Evolutionary conservation across 2,797 vertebrate species (phyloP).

Genomic region (Uromys caudimaculatus): DNA sequence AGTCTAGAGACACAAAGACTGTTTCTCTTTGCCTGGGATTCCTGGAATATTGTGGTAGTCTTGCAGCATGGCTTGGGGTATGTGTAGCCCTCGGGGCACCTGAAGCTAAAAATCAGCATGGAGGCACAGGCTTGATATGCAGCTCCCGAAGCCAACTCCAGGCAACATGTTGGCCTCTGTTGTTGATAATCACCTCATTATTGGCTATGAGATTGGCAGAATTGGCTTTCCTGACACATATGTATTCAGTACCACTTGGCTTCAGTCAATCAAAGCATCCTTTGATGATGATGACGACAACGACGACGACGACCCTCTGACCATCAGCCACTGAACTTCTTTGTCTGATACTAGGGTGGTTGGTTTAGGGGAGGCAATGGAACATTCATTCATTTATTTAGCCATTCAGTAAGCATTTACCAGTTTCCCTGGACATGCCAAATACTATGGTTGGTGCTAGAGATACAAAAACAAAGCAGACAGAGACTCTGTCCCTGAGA

Average conservation of each 20-base stretch:
- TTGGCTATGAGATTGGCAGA: neutral
- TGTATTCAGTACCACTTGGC: neutral
- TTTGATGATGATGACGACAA: neutral
- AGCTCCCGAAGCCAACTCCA: neutral
- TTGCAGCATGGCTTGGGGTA: neutral
- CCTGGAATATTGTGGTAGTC: neutral
- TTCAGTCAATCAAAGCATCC: neutral
- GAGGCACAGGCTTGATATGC: neutral
- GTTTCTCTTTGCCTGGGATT: neutral
- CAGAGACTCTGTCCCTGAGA: neutral
- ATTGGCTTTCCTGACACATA: neutral
- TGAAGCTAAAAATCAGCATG: neutral
- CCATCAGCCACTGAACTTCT: neutral
- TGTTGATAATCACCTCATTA: neutral
- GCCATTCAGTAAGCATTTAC: neutral
- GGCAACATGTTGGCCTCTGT: neutral
- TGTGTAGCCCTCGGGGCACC: neutral
- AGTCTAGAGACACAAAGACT: neutral
- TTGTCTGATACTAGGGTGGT: neutral
- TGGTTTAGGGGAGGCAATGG: neutral
- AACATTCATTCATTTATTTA: neutral
- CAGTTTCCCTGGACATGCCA: neutral
- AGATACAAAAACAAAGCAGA: slow-evolving; percentile 14
- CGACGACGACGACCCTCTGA: neutral
- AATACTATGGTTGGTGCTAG: neutral